Conservation (phyloP, 2,888 invertebrate genomes). For the Labia minor region DNA sequence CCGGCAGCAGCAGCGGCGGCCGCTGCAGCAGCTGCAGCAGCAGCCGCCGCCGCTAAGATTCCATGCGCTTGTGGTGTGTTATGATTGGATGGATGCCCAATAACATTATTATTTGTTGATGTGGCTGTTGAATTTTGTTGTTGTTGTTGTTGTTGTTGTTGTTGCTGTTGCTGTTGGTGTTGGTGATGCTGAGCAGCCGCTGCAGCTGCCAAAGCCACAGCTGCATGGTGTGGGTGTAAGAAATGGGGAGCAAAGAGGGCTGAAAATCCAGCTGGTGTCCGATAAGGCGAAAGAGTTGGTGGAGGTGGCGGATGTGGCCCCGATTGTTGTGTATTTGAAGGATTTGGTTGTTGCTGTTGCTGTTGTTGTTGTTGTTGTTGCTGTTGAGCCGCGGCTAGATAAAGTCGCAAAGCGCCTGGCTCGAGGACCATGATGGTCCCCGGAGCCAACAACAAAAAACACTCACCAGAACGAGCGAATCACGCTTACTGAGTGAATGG, state of each 20-base stretch:
- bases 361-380: not conserved
- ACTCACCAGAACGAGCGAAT: not conserved
- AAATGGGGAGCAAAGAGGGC: not conserved
- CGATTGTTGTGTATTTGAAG: too few species aligned
- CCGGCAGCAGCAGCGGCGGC: not conserved
- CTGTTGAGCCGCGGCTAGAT: not conserved
- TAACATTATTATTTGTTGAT: too few species aligned
- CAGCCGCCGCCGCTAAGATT: not conserved
- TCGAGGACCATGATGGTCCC: slow-evolving; percentile 2
- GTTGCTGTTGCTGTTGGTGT: not conserved
- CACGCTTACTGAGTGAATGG: not conserved
- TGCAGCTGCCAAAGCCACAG: not conserved
- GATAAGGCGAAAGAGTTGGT: not conserved
- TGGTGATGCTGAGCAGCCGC: not conserved
- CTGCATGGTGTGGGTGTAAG: not conserved
- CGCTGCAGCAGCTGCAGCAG: not conserved
- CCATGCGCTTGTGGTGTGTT: not conserved
- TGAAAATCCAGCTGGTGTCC: not conserved
- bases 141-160: not conserved
- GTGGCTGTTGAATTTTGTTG: not conserved
- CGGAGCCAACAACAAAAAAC: not conserved
- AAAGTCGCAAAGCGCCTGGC: not conserved
- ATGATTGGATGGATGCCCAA: too few species aligned
- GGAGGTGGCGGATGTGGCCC: not conserved
- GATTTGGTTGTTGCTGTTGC: not conserved